These are phyloP conservation scores for Aurelia sp. DNA, from an alignment of 30 jellyfish, hydroid and myxozoan species.

Conservation along the genomic window DNA sequence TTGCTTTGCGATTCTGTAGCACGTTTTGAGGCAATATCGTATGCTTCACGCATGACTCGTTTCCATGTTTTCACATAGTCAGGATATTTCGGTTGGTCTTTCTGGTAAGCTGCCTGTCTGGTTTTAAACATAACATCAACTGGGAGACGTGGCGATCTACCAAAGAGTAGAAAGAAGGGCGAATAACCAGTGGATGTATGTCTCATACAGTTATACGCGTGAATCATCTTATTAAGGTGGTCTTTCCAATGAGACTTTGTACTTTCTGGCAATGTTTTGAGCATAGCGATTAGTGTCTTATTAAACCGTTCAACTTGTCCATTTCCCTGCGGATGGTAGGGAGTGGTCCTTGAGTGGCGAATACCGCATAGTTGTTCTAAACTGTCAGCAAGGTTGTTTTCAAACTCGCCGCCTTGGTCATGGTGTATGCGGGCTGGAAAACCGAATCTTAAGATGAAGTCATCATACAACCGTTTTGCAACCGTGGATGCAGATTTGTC, in stretches of 20 bases:
- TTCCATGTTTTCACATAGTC: conserved; percentile 26
- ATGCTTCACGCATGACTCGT: background rate
- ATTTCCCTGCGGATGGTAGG: conserved; percentile 64
- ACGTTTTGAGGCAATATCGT: background rate
- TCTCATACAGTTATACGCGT: too few species aligned
- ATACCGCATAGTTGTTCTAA: conserved; percentile 40
- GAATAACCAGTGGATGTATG: conserved; percentile 28
- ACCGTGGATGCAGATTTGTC: conserved; percentile 52
- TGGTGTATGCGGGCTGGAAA: conserved; percentile 61
- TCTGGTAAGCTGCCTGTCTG: background rate
- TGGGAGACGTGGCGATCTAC: conserved; percentile 40
- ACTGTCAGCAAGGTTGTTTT: conserved; percentile 16
- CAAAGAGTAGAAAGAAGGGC: conserved; percentile 42
- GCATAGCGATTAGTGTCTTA: conserved; percentile 40
- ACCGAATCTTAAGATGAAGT: conserved; percentile 36
- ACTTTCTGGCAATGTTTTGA: conserved; percentile 24
- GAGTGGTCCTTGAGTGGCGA: conserved; percentile 33
- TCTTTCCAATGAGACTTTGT: too few species aligned
- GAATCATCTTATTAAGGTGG: too few species aligned
- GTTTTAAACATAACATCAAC: conserved; percentile 4
- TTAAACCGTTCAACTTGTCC: conserved; percentile 65
- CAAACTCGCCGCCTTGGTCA: conserved; percentile 66
- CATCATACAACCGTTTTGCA: conserved; percentile 31
- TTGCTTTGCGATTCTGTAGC: background rate
- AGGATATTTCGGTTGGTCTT: too few species aligned